phyloP scores from a whole-genome alignment of 2,888 invertebrate genomes.

The Acrobasis suavella region DNA sequence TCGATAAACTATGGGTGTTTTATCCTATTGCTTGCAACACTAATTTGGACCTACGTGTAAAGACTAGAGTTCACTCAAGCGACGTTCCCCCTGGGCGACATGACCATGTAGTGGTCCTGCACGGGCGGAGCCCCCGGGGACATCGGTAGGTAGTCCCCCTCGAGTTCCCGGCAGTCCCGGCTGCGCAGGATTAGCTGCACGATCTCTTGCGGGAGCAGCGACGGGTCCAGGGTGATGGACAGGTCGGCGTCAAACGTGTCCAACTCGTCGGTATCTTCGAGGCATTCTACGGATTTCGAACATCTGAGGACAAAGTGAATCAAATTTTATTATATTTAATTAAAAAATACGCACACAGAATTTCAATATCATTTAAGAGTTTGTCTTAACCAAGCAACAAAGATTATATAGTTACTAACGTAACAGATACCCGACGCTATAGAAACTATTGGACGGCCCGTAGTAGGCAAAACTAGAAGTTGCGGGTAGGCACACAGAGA shows the following conservation, averaged over 20 bases:
- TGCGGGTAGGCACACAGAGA: too few species aligned
- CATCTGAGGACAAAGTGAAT: conserved; percentile 29
- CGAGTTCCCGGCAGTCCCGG: conserved; percentile 53
- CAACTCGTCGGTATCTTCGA: conserved; percentile 53
- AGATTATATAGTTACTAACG: too few species aligned
- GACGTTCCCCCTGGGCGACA: conserved; percentile 68
- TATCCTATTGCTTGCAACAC: too few species aligned
- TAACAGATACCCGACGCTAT: too few species aligned
- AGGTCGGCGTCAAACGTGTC: conserved; percentile 56
- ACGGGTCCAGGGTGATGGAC: conserved; percentile 55
- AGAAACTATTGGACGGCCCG: too few species aligned
- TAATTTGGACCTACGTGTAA: too few species aligned
- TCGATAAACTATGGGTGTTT: too few species aligned
- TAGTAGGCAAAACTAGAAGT: too few species aligned
- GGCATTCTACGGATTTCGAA: conserved; percentile 70
- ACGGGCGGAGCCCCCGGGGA: conserved; percentile 62
- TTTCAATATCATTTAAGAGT: too few species aligned
- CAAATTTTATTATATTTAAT: too few species aligned
- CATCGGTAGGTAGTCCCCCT: conserved; percentile 72
- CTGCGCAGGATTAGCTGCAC: conserved; percentile 63
- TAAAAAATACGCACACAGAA: too few species aligned
- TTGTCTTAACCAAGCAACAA: too few species aligned
- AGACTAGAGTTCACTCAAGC: conserved; percentile 46
- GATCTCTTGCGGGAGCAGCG: conserved; percentile 66
- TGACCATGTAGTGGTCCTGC: conserved; percentile 71